phyloP scores from a whole-genome alignment of 2,888 invertebrate species.

The Ectropis crepuscularia region DNA sequence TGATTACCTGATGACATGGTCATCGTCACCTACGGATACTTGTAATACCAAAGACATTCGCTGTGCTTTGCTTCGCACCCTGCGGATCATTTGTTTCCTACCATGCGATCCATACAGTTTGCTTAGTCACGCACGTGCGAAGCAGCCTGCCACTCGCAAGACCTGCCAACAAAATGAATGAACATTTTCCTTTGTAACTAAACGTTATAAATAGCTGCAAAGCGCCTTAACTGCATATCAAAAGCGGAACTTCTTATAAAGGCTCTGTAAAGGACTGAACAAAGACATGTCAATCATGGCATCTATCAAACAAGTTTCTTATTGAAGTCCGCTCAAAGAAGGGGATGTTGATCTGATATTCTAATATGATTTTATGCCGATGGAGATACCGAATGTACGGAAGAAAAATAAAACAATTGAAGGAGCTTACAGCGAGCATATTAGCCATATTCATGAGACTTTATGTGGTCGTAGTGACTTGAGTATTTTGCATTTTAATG shows the following conservation, averaged over 20 bases:
- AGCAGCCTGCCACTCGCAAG: slow-evolving; percentile 5
- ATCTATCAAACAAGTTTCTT: slow-evolving; percentile 28
- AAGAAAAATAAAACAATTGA: background rate
- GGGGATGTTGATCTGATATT: slow-evolving; percentile 12
- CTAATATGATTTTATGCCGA: background rate
- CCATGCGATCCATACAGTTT: background rate
- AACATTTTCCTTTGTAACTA: slow-evolving; percentile 27
- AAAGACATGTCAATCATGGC: slow-evolving; percentile 38
- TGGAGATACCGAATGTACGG: background rate
- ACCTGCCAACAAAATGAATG: slow-evolving; percentile 16
- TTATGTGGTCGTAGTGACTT: too few relatives aligned
- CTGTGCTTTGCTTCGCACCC: too few relatives aligned
- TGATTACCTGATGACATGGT: too few relatives aligned
- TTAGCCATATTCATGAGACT: too few relatives aligned
- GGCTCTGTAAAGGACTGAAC: slow-evolving; percentile 31
- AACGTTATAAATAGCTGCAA: slow-evolving; percentile 23
- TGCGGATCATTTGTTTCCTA: too few relatives aligned
- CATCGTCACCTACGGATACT: too few relatives aligned
- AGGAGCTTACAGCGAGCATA: too few relatives aligned
- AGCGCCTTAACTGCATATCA: slow-evolving; percentile 20
- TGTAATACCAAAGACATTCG: too few relatives aligned
- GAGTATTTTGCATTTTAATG: too few relatives aligned
- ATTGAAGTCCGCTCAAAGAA: slow-evolving; percentile 22
- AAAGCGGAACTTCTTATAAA: slow-evolving; percentile 24
- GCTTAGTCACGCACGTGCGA: slow-evolving; percentile 16